Base-by-base conservation (phyloP, 2,113 vertebrate genomes). In the Psephotus haematonotus region DNA sequence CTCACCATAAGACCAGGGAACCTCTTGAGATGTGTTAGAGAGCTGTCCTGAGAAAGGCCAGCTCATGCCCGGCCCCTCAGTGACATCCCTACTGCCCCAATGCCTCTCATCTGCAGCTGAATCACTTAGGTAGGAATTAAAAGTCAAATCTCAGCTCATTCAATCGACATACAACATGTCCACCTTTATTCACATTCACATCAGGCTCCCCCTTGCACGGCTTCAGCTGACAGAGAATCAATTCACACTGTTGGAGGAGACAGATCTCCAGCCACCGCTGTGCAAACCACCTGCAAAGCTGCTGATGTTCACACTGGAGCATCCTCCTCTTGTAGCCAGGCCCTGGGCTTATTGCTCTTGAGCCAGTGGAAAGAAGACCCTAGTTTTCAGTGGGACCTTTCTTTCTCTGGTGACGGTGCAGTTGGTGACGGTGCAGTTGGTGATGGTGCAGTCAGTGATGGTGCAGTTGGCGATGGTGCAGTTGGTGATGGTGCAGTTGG, bases 161-260 rank as follows among this genome's bases (percentile, higher is more conserved):
- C 17, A 60, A 39, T 67, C 0, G 7, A 53, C 14, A 68, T 41
- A 39, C 1, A 1, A 31, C 13, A 1, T 11, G 33, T 59, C 60
- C 6, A 6, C 50, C 37, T 49, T 13, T 31, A 25, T 63, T 70
- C 50, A 13, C 16, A 14, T 24, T 39, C 31, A 5, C 65, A 7
- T 41, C 0, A 10, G 49, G 49, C 49, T 64, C 29, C 25, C 1
- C 2, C 72, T 49, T 7, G 2, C 47, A 7, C 0, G 20, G n/a
- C 71, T 69, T 43, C 64, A 70, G 64, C 63, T 69, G 57, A 63
- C 2, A 5, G 57, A 39, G 35, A 20, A 79, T 65, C 50, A 10
- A 37, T 50, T 65, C 23, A 4, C 5, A 2, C 57, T 33, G 50
- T 13, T 1, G 4, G 59, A 91, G 50, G 81, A 52, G 67, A 39